Percentiles rank a stretch among this genome's conserved stretches.
These are phyloP conservation scores for Rhabdophis nuchalis DNA, from an alignment of 2,797 vertebrate species.

Conservation along the genomic window DNA sequence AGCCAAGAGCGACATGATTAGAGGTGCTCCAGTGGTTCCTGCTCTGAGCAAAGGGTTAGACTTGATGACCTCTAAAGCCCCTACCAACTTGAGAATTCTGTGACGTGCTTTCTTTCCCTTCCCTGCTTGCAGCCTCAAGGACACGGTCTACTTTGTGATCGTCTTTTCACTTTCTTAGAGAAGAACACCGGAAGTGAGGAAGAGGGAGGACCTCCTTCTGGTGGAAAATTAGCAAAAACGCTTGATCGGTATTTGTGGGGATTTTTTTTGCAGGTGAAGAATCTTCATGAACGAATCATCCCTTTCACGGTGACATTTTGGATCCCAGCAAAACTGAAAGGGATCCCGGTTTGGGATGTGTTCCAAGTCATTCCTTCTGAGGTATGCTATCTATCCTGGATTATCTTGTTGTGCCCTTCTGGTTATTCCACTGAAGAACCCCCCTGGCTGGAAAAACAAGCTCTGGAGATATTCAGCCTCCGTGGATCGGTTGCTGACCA, in stretches of 20 bases:
- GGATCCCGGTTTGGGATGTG: conserved; percentile 39
- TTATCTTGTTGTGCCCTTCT: neutral
- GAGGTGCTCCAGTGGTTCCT: neutral
- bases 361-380: conserved; percentile 33
- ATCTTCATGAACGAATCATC: conserved; percentile 61
- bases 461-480: neutral
- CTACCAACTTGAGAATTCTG: neutral
- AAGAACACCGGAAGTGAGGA: no score
- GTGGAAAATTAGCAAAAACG: no score
- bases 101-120: neutral
- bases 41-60: no score
- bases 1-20: neutral
- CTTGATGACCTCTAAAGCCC: neutral
- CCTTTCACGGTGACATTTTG: conserved; percentile 73
- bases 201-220: neutral
- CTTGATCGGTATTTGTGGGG: no score
- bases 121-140: neutral
- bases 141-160: neutral
- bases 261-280: conserved; percentile 69
- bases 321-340: conserved; percentile 72
- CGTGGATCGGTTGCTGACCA: neutral
- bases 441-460: no score
- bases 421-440: neutral
- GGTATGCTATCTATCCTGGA: conserved; percentile 31
- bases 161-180: neutral